Evolutionary conservation across 2,888 invertebrate genomes (phyloP), one percentile per base, ranked within the genome.

Genomic region (Limnephilus marmoratus): DNA sequence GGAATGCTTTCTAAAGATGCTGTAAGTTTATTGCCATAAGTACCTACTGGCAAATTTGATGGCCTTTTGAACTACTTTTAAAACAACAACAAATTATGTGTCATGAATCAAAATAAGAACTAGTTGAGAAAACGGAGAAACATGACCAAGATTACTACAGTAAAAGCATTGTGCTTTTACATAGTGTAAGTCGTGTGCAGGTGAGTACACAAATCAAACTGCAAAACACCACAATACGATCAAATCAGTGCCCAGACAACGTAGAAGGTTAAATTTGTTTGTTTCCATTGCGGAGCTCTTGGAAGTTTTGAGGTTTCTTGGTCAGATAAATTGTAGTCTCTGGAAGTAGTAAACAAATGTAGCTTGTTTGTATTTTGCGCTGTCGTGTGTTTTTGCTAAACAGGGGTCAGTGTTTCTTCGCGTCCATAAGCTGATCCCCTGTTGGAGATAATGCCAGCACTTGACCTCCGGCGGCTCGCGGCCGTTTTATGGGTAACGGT

Each of bases 361-460:
- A 24, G 68, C 68, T 68, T 68, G n/a, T 68, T 68, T 68, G 24
- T 68, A 24, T n/a, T 9, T 24, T n/a, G n/a, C 24, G 68, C 24
- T 68, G 24, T 68, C 68, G 68, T 68, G 24, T 68, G 68, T n/a
- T 68, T 95, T 95, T 95, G 95, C 95, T 96, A 96, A 96, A 95
- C 95, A 95, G 95, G 95, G 94, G 95, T 94, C 94, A 94, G 94
- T 94, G 94, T 95, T 94, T 94, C 86, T 80, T 87, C 92, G 87
- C 91, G 83, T 90, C 68, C 81, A 90, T 68, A 82, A 85, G 90
- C 83, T 45, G 92, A 92, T 88, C 81, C 34, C 49, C 53, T n/a
- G 34, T 37, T 29, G n/a, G 81, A 85, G 91, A 88, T 91, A 88
- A 81, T 68, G 68, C 49, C 49, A 81, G 68, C 91, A 82, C 87